These are phyloP conservation scores for Lynx canadensis DNA, from an alignment of 2,113 vertebrate species.

Conservation along the genomic window DNA sequence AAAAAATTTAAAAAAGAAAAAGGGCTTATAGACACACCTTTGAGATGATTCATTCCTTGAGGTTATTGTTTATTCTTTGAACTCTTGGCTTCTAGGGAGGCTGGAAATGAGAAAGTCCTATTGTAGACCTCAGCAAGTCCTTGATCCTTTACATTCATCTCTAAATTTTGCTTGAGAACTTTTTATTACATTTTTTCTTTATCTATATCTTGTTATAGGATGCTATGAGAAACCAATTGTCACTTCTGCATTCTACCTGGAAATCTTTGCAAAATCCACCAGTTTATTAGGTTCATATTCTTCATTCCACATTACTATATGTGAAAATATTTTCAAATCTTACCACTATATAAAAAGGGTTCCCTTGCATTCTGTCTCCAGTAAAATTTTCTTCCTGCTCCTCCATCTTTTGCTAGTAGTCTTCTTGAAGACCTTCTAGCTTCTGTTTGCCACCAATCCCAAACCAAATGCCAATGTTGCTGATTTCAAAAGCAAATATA, in stretches of 20 bases:
- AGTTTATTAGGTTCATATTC: background rate
- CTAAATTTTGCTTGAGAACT: background rate
- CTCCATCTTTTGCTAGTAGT: background rate
- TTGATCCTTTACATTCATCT: background rate
- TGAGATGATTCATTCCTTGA: background rate
- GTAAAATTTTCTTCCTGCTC: background rate
- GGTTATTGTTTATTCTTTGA: background rate
- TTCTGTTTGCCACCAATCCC: background rate
- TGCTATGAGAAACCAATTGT: background rate
- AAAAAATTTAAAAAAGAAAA: background rate
- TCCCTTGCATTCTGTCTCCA: background rate
- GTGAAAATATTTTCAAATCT: background rate
- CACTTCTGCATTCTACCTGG: background rate
- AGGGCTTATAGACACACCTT: background rate
- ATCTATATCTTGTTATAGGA: background rate
- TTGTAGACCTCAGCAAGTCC: background rate
- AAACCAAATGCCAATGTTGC: background rate
- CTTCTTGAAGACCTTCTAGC: background rate
- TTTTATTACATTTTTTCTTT: background rate
- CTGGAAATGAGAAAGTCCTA: background rate
- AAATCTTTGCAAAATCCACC: background rate
- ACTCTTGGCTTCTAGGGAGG: background rate
- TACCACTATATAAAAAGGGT: background rate
- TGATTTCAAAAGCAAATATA: background rate
- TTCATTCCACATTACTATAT: background rate